Evolutionary conservation across 2,888 invertebrate genomes (phyloP).

Genomic region (Gnatocerus cornutus): DNA sequence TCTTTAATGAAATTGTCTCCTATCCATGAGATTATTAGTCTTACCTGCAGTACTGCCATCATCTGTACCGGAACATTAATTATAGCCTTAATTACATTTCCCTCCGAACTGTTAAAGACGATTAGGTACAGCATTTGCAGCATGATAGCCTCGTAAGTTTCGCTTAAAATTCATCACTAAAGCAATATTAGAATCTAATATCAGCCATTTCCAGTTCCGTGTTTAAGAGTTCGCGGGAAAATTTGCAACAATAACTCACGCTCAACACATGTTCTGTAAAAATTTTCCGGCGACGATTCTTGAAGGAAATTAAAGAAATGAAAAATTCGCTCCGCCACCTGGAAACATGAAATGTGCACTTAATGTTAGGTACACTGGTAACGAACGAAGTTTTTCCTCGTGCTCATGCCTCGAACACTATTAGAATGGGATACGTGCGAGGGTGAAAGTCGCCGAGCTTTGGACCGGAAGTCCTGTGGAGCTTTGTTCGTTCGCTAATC

Average conservation of each 20-base stretch:
- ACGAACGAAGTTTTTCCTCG: neutral
- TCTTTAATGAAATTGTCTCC: constrained; percentile 53
- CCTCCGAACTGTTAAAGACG: constrained; percentile 58
- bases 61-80: constrained; percentile 64
- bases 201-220: neutral
- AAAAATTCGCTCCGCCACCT: constrained; percentile 11
- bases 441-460: constrained; percentile 45
- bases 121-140: constrained; percentile 47
- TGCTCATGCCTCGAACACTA: constrained; percentile 16
- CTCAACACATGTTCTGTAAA: constrained; percentile 9
- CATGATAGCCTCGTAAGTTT: constrained; percentile 48
- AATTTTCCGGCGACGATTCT: constrained; percentile 5
- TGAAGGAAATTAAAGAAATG: constrained; percentile 9
- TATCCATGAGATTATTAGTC: constrained; percentile 53
- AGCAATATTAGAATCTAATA: constrained; percentile 35
- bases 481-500: constrained; percentile 59
- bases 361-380: constrained; percentile 2
- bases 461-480: constrained; percentile 60
- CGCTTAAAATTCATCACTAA: constrained; percentile 45
- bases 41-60: constrained; percentile 60
- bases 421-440: constrained; percentile 37
- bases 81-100: constrained; percentile 64
- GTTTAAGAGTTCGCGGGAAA: neutral
- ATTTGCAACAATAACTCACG: constrained; percentile 15
- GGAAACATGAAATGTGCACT: constrained; percentile 10